Evolutionary conservation across 1,140 invertebrate species (phyloP), one percentile per base, ranked within the genome.

Genomic region (Zaprionus gabonicus): DNA sequence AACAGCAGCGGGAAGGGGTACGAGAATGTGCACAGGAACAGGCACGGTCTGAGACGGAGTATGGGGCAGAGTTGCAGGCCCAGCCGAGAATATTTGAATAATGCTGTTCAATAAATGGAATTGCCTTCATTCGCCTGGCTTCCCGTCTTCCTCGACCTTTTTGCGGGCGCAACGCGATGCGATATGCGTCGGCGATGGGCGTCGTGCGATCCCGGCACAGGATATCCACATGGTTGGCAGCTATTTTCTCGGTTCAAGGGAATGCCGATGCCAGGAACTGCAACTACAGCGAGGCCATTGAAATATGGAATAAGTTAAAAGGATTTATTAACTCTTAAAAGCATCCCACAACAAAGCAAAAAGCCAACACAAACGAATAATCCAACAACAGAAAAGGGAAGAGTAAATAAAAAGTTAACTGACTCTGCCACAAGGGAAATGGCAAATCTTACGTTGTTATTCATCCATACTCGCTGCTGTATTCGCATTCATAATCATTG

Each of bases 321-420:
- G 85, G 85, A 90, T 90, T 90, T 90, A 90, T 90, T 90, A 90
- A 90, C 85, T 85, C 83, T 90, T 90, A 90, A 90, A 90, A 90
- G 84, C 85, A 71, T 69, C 85, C 55, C 84, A 84, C 78, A 88
- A 87, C 84, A 87, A 87, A 81, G 78, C 69, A 76, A 79, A 88
- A 78, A 70, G 71, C 78, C 65, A 79, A 67, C 79, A 67, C 62
- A 67, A 60, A 66, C 74, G 58, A 67, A 60, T 55, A 44, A 78
- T 53, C 23, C 36, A 58, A 15, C 65, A 69, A 55, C 65, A 62
- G 2, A 44, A 41, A n/a, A 41, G 7, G 55, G 5, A 4, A 55
- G 38, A 41, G 46, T 62, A 68, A 67, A 68, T 58, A 71, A 59
- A 59, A 51, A 64, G 17, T 64, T 38, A 76, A 72, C 51, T 41